These are phyloP conservation scores for Drosophila pseudoobscura DNA, from an alignment of 1,140 invertebrate species.

Conservation along the genomic window DNA sequence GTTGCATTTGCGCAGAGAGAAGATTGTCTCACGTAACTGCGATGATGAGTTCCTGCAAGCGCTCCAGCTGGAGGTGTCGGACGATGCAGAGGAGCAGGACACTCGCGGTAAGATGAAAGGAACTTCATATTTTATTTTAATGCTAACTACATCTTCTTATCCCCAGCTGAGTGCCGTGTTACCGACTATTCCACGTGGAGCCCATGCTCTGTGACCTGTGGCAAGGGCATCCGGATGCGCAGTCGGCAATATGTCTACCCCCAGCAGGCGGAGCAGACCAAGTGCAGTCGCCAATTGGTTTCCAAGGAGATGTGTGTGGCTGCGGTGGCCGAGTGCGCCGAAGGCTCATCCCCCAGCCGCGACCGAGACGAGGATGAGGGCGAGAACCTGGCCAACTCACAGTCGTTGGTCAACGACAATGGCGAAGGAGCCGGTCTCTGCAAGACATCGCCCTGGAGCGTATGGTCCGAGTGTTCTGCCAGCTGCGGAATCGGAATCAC, in stretches of 20 bases:
- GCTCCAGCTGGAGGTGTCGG: conserved; percentile 86
- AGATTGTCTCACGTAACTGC: conserved; percentile 89
- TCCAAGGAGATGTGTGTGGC: conserved; percentile 95
- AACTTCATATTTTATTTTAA: neutral
- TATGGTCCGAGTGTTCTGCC: conserved; percentile 92
- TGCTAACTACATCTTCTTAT: neutral
- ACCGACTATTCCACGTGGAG: conserved; percentile 90
- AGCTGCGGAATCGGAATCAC: conserved; percentile 92
- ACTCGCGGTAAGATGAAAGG: conserved; percentile 86
- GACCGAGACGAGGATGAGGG: conserved; percentile 81
- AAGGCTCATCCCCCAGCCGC: conserved; percentile 11
- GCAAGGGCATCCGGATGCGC: conserved; percentile 94
- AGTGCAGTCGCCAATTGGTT: conserved; percentile 91
- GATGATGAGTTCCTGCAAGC: conserved; percentile 87
- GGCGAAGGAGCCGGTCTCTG: conserved; percentile 86
- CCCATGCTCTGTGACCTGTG: conserved; percentile 92
- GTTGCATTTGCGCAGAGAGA: conserved; percentile 88
- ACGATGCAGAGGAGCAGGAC: conserved; percentile 89
- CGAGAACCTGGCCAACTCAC: conserved; percentile 77
- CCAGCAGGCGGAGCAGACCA: conserved; percentile 89
- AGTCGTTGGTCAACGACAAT: conserved; percentile 65
- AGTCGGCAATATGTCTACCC: conserved; percentile 90
- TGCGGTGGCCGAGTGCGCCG: conserved; percentile 87
- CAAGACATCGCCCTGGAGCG: conserved; percentile 89
- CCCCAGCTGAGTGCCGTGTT: conserved; percentile 90